phyloP scores from a whole-genome alignment of 2,797 vertebrate species.

The Pelochelys cantorii region DNA sequence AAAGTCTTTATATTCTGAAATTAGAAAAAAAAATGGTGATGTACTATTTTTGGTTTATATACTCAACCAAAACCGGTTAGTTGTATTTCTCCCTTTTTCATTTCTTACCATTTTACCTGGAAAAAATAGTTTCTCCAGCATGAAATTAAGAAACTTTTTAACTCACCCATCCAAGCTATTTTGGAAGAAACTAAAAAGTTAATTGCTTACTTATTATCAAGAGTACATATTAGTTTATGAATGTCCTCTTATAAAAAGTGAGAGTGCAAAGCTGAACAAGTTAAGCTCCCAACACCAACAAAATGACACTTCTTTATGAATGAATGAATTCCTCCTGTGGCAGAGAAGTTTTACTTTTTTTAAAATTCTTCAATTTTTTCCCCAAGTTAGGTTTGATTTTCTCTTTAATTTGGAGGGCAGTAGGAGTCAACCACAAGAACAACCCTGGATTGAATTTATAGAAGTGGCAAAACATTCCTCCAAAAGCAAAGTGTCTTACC shows the following conservation, averaged over 20 bases:
- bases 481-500: neutral
- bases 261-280: neutral
- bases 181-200: conserved; percentile 3
- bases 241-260: neutral
- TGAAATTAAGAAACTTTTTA: neutral
- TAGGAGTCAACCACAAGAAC: neutral
- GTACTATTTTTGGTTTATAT: neutral
- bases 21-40: neutral
- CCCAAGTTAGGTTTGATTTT: neutral
- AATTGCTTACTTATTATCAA: neutral
- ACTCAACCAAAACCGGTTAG: neutral
- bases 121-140: conserved; percentile 12
- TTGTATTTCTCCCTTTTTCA: neutral
- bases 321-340: neutral
- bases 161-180: conserved; percentile 4
- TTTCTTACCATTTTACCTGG: neutral
- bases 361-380: neutral
- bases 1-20: neutral
- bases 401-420: neutral
- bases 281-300: neutral
- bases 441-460: neutral
- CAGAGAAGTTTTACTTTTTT: neutral
- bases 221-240: neutral
- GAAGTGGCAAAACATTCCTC: neutral
- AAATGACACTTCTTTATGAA: neutral